A percentile compares a stretch with the other conserved stretches of the same genome.
These are phyloP conservation scores for Meliscaeva auricollis DNA, from an alignment of 2,888 invertebrate genomes.

Conservation along the genomic window DNA sequence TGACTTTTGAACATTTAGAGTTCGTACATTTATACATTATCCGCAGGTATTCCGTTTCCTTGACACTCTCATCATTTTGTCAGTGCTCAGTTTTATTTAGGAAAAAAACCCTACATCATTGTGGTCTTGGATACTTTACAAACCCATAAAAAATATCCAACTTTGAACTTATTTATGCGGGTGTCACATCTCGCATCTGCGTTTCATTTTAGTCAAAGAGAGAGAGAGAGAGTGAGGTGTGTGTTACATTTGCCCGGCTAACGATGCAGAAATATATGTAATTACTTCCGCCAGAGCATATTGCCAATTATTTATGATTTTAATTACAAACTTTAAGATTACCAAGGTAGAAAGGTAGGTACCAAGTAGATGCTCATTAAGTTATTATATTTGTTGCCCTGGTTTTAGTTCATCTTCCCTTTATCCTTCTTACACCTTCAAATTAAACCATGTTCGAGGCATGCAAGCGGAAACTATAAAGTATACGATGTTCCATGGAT, in stretches of 20 bases:
- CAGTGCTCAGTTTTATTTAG: too few species aligned
- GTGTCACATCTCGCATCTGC: background rate
- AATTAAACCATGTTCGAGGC: conserved; percentile 33
- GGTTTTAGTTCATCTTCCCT: conserved; percentile 45
- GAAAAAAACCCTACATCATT: background rate
- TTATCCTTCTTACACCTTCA: conserved; percentile 17
- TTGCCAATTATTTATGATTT: conserved; percentile 70
- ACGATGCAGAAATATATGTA: conserved; percentile 60
- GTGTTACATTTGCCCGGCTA: conserved; percentile 14
- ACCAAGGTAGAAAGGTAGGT: background rate
- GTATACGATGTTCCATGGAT: conserved; percentile 17
- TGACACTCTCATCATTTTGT: too few species aligned
- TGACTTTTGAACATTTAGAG: too few species aligned
- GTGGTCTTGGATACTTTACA: background rate
- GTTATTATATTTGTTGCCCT: conserved; percentile 48
- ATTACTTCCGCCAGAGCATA: conserved; percentile 57
- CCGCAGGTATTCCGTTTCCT: too few species aligned
- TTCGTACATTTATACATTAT: too few species aligned
- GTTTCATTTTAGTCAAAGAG: conserved; percentile 5
- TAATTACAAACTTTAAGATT: conserved; percentile 58
- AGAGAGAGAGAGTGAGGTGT: background rate
- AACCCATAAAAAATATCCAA: background rate
- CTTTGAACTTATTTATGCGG: background rate
- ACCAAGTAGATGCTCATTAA: conserved; percentile 35
- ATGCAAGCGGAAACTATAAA: conserved; percentile 48